Conservation (phyloP, 1,140 invertebrate species). For the Drosophila aff. region DNA sequence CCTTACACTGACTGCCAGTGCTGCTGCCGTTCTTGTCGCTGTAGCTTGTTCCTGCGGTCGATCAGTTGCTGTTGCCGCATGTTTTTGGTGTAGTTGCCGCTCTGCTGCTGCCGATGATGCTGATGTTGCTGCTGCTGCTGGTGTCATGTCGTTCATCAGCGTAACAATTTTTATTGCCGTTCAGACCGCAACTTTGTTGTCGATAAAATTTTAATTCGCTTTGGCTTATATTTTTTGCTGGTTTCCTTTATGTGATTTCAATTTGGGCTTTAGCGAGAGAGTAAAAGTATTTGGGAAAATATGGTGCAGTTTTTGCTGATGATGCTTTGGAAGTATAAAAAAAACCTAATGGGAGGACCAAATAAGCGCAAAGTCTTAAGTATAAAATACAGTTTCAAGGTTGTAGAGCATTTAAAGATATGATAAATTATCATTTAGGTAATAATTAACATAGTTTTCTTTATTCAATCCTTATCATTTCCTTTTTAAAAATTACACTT, state of each 20-base stretch:
- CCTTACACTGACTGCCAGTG: constrained; percentile 32
- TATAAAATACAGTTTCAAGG: background rate
- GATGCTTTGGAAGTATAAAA: background rate
- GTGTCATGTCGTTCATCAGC: constrained; percentile 73
- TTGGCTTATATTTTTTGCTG: constrained; percentile 58
- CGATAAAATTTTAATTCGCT: constrained; percentile 81
- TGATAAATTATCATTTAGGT: too few species aligned
- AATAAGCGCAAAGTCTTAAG: background rate
- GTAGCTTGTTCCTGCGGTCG: constrained; percentile 65
- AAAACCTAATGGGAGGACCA: background rate
- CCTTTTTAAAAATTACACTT: background rate
- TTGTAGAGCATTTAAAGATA: background rate
- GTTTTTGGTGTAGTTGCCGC: constrained; percentile 41
- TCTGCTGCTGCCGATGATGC: constrained; percentile 15
- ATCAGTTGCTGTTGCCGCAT: constrained; percentile 60
- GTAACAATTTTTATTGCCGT: constrained; percentile 69
- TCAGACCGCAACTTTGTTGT: constrained; percentile 77
- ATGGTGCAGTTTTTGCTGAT: background rate
- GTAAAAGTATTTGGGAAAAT: constrained; percentile 4
- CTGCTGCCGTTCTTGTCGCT: constrained; percentile 33
- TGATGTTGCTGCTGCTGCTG: constrained; percentile 24
- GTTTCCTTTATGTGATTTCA: constrained; percentile 41
- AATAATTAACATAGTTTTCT: too few species aligned
- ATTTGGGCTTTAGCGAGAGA: constrained; percentile 33
- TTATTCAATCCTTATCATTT: background rate